Evolutionary conservation across 2,888 invertebrate genomes (phyloP).

Genomic region (Caenorhabditis becei): DNA sequence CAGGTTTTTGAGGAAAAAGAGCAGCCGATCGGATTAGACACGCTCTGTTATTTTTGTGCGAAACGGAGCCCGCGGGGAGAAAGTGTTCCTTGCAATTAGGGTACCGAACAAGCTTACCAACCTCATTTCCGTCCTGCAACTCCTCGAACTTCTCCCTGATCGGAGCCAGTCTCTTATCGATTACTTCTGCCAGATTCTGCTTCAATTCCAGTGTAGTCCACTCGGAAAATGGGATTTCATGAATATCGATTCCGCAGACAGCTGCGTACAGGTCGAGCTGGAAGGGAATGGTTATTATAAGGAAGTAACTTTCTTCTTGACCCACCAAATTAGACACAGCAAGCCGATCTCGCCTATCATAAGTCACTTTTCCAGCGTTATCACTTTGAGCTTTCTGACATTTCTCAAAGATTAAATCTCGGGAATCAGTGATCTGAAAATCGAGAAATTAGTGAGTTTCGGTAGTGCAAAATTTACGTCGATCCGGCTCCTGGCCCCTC

Average conservation of each 20-base stretch:
- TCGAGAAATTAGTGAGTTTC: neutral
- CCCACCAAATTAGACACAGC: conserved; percentile 92
- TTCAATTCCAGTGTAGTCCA: conserved; percentile 67
- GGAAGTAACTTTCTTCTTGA: neutral
- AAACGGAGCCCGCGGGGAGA: too few relatives aligned
- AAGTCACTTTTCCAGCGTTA: conserved; percentile 89
- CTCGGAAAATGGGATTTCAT: conserved; percentile 22
- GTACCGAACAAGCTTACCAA: too few relatives aligned
- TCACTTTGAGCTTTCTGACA: conserved; percentile 94
- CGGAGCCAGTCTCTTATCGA: conserved; percentile 56
- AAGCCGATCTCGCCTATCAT: conserved; percentile 88
- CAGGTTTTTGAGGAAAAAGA: neutral
- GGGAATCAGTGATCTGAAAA: conserved; percentile 80
- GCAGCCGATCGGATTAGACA: too few relatives aligned
- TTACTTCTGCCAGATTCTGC: conserved; percentile 57
- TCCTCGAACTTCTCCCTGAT: conserved; percentile 58
- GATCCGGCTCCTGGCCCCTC: conserved; percentile 88
- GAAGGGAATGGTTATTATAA: conserved; percentile 8
- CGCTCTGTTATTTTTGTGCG: too few relatives aligned
- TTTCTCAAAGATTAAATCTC: conserved; percentile 85
- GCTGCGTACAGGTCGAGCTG: conserved; percentile 64
- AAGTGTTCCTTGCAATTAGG: too few relatives aligned
- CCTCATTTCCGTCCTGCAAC: conserved; percentile 50
- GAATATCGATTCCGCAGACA: conserved; percentile 25
- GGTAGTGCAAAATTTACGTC: conserved; percentile 82